A percentile compares a stretch with the other conserved stretches of the same genome.
Evolutionary conservation across 2,797 vertebrate genomes (phyloP).

Genomic region (Eidolon dupreanum): DNA sequence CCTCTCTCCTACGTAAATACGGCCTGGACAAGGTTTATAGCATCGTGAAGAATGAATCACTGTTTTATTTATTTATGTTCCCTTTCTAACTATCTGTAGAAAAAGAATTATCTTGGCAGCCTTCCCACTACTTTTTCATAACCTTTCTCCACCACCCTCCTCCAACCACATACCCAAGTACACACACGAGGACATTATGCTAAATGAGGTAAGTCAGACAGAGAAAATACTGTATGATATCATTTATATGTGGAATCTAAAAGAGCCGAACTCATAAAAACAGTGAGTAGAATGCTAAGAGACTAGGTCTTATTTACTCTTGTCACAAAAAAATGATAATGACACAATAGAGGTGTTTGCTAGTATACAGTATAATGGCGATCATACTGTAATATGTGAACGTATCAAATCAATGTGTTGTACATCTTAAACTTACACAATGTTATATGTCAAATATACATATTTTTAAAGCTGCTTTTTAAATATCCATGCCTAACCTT

Average conservation of each 20-base stretch:
- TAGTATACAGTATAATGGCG: not conserved
- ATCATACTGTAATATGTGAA: not conserved
- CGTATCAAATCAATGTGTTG: not conserved
- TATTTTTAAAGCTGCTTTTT: not conserved
- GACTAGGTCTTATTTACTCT: not conserved
- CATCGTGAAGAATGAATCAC: constrained; percentile 61
- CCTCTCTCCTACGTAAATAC: constrained; percentile 66
- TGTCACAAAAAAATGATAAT: not conserved
- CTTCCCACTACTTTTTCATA: constrained; percentile 56
- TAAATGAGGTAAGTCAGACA: not conserved
- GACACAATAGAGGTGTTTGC: not conserved
- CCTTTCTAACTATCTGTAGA: constrained; percentile 67
- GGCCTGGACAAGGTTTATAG: constrained; percentile 26
- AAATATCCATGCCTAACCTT: not conserved
- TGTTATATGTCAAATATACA: not conserved
- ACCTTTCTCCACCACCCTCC: not conserved
- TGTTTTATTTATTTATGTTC: constrained; percentile 67
- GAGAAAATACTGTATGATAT: not conserved
- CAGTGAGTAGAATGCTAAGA: not conserved
- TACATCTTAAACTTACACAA: not conserved
- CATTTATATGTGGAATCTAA: not conserved
- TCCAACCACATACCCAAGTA: not conserved
- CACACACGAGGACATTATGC: not conserved
- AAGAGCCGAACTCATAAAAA: not conserved
- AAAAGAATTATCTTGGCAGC: constrained; percentile 55